These are phyloP conservation scores for Vulpes vulpes DNA, from an alignment of 2,113 vertebrate genomes.

Conservation along the genomic window DNA sequence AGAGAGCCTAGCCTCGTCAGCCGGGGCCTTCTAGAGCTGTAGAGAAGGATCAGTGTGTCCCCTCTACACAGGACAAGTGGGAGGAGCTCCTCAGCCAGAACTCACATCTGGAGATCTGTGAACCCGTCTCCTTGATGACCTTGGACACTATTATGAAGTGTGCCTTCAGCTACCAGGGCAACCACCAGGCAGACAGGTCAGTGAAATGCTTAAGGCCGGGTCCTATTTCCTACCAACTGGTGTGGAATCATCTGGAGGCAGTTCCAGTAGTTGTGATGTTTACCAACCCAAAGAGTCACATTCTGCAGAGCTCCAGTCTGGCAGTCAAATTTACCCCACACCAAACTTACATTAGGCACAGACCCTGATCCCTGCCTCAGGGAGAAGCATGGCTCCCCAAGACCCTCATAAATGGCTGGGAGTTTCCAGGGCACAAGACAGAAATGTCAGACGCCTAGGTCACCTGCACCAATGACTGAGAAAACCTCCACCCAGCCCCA, in stretches of 20 bases:
- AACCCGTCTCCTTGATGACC: constrained; percentile 93
- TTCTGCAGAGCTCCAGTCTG: background rate
- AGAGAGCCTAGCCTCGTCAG: background rate
- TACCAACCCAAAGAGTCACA: background rate
- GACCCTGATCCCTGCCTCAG: background rate
- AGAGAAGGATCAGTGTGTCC: background rate
- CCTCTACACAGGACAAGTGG: constrained; percentile 92
- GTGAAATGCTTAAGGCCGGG: constrained; percentile 52
- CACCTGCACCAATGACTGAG: background rate
- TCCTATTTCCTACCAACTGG: background rate
- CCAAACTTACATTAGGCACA: background rate
- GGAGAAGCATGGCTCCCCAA: background rate
- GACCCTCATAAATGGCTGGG: background rate
- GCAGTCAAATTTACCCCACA: background rate
- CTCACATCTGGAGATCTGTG: constrained; percentile 91
- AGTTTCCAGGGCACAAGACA: accelerated
- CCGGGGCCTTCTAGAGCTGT: background rate
- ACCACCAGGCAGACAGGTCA: constrained; percentile 91
- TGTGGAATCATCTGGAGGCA: background rate
- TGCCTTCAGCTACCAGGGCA: constrained; percentile 92
- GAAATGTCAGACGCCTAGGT: background rate
- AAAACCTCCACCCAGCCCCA: background rate
- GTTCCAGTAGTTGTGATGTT: background rate
- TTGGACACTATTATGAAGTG: constrained; percentile 95
- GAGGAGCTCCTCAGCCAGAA: constrained; percentile 84